phyloP scores from a whole-genome alignment of 2,113 vertebrate genomes.

The Corythaeola cristata region DNA sequence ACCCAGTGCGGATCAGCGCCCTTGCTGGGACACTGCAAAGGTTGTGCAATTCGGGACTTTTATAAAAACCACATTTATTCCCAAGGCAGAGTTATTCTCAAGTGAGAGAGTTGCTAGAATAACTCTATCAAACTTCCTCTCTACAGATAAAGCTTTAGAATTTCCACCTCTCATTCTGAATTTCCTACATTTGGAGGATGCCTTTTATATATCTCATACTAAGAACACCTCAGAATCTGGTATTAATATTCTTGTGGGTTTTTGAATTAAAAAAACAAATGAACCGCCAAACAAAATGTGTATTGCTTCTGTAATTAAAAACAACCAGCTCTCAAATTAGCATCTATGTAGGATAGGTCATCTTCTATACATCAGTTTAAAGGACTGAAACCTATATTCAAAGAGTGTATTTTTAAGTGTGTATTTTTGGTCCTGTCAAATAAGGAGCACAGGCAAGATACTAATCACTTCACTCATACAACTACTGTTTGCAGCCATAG shows the following conservation, averaged over 20 bases:
- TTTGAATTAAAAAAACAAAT: background rate
- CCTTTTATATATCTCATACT: background rate
- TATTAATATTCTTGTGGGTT: background rate
- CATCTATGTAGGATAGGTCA: background rate
- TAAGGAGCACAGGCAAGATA: background rate
- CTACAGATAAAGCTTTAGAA: background rate
- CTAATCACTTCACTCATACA: background rate
- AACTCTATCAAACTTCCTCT: background rate
- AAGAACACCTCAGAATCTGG: background rate
- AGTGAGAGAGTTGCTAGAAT: background rate
- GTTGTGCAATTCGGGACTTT: background rate
- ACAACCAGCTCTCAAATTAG: conserved; percentile 17
- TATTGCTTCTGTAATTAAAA: conserved; percentile 6
- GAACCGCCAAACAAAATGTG: background rate
- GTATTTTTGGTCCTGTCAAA: conserved; percentile 4
- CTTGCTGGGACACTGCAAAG: background rate
- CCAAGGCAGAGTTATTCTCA: background rate
- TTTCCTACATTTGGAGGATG: background rate
- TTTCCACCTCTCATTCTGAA: background rate
- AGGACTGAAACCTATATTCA: background rate
- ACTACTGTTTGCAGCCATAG: background rate
- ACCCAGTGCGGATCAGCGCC: background rate
- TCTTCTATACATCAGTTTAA: background rate
- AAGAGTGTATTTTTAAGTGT: background rate
- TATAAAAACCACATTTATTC: background rate